phyloP scores from a whole-genome alignment of 2,113 vertebrate genomes.

The Macrotus californicus region DNA sequence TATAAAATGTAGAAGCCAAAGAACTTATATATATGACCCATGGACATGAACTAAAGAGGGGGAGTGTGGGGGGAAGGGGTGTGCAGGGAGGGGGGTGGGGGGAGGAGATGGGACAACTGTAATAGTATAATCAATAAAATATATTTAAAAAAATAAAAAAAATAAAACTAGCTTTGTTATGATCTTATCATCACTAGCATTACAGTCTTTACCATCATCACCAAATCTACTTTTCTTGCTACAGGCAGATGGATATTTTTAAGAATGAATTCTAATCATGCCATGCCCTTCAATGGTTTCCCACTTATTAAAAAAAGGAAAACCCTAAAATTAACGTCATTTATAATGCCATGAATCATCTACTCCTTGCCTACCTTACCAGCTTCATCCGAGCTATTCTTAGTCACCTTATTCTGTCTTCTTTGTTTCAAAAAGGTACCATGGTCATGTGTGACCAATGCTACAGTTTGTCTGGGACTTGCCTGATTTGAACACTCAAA shows the following conservation, averaged over 20 bases:
- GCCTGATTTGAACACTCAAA: background rate
- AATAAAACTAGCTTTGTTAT: background rate
- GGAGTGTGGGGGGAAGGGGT: too few species aligned
- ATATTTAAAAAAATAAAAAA: too few species aligned
- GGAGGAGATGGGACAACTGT: too few species aligned
- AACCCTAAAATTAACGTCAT: background rate
- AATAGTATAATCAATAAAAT: too few species aligned
- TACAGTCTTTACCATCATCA: background rate
- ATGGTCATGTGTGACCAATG: background rate
- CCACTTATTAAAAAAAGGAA: background rate
- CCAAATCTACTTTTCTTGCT: background rate
- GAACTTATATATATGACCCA: too few species aligned
- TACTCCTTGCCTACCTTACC: background rate
- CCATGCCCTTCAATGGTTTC: background rate
- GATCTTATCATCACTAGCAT: background rate
- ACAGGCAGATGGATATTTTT: background rate
- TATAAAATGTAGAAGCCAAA: too few species aligned
- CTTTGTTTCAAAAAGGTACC: background rate
- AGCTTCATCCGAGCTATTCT: background rate
- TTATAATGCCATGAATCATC: background rate
- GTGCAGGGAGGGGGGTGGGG: too few species aligned
- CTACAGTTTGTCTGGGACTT: background rate
- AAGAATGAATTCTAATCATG: background rate
- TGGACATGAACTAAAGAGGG: too few species aligned
- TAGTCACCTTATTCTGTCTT: background rate